Evolutionary conservation across 1,140 invertebrate genomes (phyloP), one percentile per base, ranked within the genome.

Genomic region (Idris sp.): DNA sequence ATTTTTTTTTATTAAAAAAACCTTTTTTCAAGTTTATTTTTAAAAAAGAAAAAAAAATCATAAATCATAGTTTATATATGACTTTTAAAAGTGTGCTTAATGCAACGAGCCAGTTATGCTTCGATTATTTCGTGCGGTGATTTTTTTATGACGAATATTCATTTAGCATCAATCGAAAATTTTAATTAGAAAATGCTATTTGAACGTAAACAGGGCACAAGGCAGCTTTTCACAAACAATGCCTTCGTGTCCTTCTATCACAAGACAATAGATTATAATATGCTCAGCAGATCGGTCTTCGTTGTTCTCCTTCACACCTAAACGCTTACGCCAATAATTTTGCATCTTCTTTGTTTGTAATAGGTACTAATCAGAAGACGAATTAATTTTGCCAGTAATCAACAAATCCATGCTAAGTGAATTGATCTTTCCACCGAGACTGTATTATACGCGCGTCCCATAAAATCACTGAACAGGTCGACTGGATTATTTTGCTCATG

Each of bases 231-330:
- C 46, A 79, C 76, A 78, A 78, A 54, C 51, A 69, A 13, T 38
- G 41, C 44, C 44, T 53, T 62, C 72, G 58, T 71, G 56, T 54
- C 74, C 38, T 53, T 73, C 51, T 41, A 67, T 35, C 53, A 31
- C 40, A 51, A 65, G 64, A 82, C 81, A 82, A 82, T 82, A 51
- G 81, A 76, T 53, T 71, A 72, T 80, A 79, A 82, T 82, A 74
- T 74, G 76, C 74, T 54, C 76, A 22, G 56, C 54, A 68, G 38
- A 38, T 56, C 53, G 40, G 40, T 26, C 59, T 59, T 41, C 71
- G 74, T 71, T 59, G 54, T 74, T 74, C 44, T 76, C 61, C 25
- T 25, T 49, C 33, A 36, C 30, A 54, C 13, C 30, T 48, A 51
- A 51, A 53, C 59, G 36, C 53, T 35, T 46, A 48, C 46, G 19